Conservation (phyloP, 2,113 vertebrate genomes). For the Copsychus sechellarum region DNA sequence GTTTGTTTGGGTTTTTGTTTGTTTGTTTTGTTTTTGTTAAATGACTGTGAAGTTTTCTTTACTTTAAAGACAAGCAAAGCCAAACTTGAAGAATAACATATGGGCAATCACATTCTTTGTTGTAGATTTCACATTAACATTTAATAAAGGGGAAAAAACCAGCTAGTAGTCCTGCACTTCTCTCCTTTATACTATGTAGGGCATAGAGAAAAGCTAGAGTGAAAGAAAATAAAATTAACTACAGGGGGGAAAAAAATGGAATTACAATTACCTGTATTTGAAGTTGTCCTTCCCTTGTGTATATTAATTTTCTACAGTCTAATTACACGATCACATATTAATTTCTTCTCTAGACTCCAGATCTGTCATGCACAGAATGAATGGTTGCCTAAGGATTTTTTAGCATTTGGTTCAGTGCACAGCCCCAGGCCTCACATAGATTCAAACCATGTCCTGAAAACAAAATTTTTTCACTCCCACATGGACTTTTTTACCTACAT, state of each 20-base stretch:
- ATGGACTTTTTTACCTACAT: not conserved
- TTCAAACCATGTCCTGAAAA: not conserved
- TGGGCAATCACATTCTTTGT: not conserved
- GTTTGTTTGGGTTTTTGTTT: not conserved
- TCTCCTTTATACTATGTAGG: not conserved
- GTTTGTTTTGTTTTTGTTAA: not conserved
- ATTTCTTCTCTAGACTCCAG: not conserved
- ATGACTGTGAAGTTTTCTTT: not conserved
- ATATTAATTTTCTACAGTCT: conserved; percentile 25
- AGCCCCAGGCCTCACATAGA: not conserved
- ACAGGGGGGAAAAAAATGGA: not conserved
- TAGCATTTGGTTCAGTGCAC: conserved; percentile 9
- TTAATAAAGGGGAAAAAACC: not conserved
- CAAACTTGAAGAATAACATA: not conserved
- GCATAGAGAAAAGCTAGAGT: not conserved
- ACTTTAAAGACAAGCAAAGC: not conserved
- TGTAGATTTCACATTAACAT: not conserved
- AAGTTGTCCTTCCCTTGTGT: conserved; percentile 6
- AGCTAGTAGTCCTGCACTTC: not conserved
- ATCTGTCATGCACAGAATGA: conserved; percentile 3
- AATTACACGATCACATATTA: conserved; percentile 17
- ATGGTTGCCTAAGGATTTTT: conserved; percentile 17
- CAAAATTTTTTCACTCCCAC: not conserved
- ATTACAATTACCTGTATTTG: conserved; percentile 4
- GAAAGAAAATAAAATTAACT: conserved; percentile 6